These are phyloP conservation scores for Omphaloscelis lunosa DNA, from an alignment of 2,888 invertebrate species.

Conservation along the genomic window DNA sequence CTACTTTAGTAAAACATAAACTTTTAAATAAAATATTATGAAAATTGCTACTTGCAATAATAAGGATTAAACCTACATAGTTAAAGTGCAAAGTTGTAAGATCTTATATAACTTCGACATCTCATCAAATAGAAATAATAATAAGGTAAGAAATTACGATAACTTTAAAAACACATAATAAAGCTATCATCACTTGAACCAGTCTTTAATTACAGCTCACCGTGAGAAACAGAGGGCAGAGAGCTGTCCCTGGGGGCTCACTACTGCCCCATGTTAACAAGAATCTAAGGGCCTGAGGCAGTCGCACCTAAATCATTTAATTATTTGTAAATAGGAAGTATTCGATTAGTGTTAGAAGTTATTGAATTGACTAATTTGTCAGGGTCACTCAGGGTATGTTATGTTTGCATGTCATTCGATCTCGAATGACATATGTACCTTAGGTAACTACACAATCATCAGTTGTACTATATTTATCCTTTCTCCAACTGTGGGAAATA, in stretches of 20 bases:
- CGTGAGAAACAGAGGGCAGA: constrained; percentile 77
- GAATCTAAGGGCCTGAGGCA: constrained; percentile 4
- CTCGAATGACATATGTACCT: no score
- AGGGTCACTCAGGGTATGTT: no score
- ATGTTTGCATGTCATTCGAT: no score
- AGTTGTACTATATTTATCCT: no score
- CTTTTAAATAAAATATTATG: neutral
- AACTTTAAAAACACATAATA: constrained; percentile 42
- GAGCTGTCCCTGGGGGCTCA: constrained; percentile 71
- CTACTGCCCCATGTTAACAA: constrained; percentile 62
- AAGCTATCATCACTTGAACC: constrained; percentile 62
- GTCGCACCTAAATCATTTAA: constrained; percentile 77
- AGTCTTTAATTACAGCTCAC: constrained; percentile 40
- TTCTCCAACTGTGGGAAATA: no score
- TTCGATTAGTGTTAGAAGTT: constrained; percentile 18
- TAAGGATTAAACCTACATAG: neutral
- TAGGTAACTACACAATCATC: no score
- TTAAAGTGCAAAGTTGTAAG: neutral
- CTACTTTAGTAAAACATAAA: neutral
- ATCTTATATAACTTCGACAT: neutral
- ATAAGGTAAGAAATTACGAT: neutral
- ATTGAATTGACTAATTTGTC: neutral
- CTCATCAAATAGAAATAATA: neutral
- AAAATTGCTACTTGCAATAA: neutral
- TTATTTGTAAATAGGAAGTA: constrained; percentile 62